phyloP scores from a whole-genome alignment of 2,888 invertebrate species.

The Hirudinaria manillensis region DNA sequence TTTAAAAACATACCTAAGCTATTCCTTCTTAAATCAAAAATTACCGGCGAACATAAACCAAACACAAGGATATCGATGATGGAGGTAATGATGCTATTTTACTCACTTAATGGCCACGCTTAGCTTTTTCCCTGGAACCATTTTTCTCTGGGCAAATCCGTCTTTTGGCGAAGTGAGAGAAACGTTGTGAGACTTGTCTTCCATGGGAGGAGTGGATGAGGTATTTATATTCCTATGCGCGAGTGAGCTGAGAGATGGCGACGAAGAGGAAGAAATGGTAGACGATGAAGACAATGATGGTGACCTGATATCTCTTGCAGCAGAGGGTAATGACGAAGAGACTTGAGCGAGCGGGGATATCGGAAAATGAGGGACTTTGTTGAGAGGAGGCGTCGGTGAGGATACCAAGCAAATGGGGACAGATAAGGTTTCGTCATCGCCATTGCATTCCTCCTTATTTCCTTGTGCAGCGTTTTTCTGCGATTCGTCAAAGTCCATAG shows the following conservation, averaged over 20 bases:
- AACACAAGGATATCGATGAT: no score
- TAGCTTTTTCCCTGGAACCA: conserved; percentile 20
- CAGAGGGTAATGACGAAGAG: neutral
- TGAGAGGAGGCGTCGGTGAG: conserved; percentile 19
- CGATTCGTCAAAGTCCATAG: neutral
- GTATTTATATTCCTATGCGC: neutral
- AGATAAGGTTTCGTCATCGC: conserved; percentile 4
- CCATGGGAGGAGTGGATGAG: neutral
- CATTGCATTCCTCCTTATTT: neutral
- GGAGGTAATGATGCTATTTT: no score
- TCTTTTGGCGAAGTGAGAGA: neutral
- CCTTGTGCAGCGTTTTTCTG: neutral
- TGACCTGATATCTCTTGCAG: neutral
- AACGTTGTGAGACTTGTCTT: neutral
- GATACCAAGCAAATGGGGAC: conserved; percentile 18
- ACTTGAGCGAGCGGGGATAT: neutral
- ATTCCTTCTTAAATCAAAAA: no score
- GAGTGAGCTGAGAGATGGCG: neutral
- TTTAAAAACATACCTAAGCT: no score
- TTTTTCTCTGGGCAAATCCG: conserved; percentile 23
- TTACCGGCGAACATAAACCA: no score
- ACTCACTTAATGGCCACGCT: conserved; percentile 28
- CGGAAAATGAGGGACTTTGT: neutral
- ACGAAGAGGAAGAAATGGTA: neutral
- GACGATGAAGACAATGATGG: conserved; percentile 11